These are phyloP conservation scores for Apodemus agrarius DNA, from an alignment of 2,797 vertebrate genomes.

Conservation along the genomic window DNA sequence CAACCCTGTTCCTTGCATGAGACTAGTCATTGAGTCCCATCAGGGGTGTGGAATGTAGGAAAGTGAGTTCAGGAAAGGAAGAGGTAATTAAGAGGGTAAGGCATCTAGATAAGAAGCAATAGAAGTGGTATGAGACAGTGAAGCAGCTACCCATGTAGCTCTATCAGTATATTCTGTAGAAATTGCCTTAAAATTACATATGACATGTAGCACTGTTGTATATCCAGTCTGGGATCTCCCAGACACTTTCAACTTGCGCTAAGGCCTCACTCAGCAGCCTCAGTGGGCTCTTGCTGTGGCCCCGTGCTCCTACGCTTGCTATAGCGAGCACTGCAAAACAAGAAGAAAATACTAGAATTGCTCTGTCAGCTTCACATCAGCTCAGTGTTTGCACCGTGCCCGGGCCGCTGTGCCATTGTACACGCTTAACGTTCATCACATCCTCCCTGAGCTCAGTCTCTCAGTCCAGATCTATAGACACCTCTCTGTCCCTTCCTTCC, in stretches of 20 bases:
- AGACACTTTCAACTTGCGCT: not conserved
- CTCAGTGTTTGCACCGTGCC: not conserved
- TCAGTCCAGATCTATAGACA: not conserved
- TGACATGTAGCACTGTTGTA: not conserved
- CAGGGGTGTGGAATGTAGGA: not conserved
- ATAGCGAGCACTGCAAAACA: not conserved
- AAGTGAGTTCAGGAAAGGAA: not conserved
- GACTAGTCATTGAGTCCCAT: not conserved
- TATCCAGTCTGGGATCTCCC: not conserved
- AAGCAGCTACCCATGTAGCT: not conserved
- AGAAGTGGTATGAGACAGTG: not conserved
- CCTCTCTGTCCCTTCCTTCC: not conserved
- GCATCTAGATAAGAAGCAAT: not conserved
- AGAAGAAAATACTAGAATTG: not conserved
- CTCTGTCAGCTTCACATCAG: not conserved
- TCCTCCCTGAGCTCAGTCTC: not conserved
- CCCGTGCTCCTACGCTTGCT: not conserved
- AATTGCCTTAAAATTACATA: constrained; percentile 36
- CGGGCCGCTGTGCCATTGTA: not conserved
- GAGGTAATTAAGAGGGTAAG: not conserved
- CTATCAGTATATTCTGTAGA: not conserved
- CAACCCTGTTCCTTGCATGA: not conserved
- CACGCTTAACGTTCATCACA: not conserved
- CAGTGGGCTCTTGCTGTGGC: not conserved
- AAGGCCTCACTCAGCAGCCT: not conserved